Conservation (phyloP, 2,113 vertebrate genomes). For the Protobothrops flavoviridis region DNA sequence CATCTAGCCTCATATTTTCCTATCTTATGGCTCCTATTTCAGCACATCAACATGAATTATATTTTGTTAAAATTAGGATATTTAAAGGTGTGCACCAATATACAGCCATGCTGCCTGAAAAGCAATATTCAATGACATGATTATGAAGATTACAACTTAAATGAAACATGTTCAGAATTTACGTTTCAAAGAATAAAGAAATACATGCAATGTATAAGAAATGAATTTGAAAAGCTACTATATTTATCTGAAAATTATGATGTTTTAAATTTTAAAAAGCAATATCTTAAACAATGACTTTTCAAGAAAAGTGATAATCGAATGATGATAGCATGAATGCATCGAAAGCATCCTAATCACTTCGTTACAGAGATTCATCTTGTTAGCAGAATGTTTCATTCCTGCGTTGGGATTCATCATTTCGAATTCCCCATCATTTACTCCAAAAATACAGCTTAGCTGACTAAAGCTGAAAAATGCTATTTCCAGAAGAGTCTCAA, state of each 20-base stretch:
- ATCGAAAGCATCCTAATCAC: conserved; percentile 31
- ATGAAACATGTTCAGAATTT: not conserved
- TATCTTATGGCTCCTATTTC: not conserved
- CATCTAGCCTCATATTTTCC: not conserved
- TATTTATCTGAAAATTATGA: conserved; percentile 48
- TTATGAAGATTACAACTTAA: conserved; percentile 4
- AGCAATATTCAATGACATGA: not conserved
- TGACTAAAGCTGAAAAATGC: conserved; percentile 56
- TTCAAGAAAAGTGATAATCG: conserved; percentile 36
- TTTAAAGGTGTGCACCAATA: not conserved
- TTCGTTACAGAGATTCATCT: not conserved
- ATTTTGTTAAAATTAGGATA: not conserved
- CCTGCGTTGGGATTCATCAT: conserved; percentile 18
- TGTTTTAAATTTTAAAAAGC: conserved; percentile 9
- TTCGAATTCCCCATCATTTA: not conserved
- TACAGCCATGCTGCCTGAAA: not conserved
- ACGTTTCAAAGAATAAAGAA: conserved; percentile 33
- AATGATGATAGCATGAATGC: conserved; percentile 23
- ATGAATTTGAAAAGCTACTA: conserved; percentile 39
- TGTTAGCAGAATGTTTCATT: not conserved
- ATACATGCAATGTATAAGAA: conserved; percentile 40
- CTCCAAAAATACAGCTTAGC: conserved; percentile 54
- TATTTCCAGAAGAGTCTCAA: conserved; percentile 60
- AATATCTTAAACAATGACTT: conserved; percentile 22
- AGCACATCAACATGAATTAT: not conserved